Base-by-base conservation (phyloP, 2,888 invertebrate species). In the Adelognathus sp. region DNA sequence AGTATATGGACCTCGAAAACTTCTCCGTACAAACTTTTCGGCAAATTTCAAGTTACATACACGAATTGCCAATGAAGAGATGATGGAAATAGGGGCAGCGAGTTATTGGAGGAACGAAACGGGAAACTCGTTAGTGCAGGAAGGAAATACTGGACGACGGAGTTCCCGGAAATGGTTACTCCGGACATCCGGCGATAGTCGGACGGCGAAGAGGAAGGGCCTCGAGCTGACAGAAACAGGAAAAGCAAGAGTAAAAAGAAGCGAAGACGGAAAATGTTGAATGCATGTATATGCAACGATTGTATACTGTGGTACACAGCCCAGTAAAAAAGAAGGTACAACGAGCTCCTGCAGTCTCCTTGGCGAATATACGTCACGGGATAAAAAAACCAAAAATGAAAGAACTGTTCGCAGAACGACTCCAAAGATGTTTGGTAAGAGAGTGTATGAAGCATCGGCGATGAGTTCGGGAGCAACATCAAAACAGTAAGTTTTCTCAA, bases 141-240 rank as follows among this genome's bases (percentile, higher is more conserved):
- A 69, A 66, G 56, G 71, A 72, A 76, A 66, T 31, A 63, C 27
- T 36, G 31, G 7, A 56, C 44, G 56, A 33, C 39, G 46, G 44
- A 67, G 71, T 79, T 76, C 46, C 67, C 71, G 75, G 71, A 79
- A 76, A 52, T 71, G 71, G 50, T 67, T 61, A 67, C 76, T 39
- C 71, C 50, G 66, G 63, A 67, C 39, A 61, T 31, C 71, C 41
- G 50, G 61, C 61, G 52, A 71, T 79, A 61, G 60, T 67, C 27
- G 76, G 14, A 58, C 61, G 18, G 33, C 58, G 52, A 41, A 58
- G 36, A 36, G 36, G 56, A 44, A 14, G 9, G 24, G 44, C 54
- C 56, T 44, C 7, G 33, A 54, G 61, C 9, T 29, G 9, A 18
- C 18, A n/a, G 46, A 64, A 33, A 41, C 29, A 36, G 18, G 9